Percentiles rank a stretch among this genome's conserved stretches.
These are phyloP conservation scores for Actinopyga echinites DNA, from an alignment of 53 echinoderm and acorn worm species.

Conservation along the genomic window DNA sequence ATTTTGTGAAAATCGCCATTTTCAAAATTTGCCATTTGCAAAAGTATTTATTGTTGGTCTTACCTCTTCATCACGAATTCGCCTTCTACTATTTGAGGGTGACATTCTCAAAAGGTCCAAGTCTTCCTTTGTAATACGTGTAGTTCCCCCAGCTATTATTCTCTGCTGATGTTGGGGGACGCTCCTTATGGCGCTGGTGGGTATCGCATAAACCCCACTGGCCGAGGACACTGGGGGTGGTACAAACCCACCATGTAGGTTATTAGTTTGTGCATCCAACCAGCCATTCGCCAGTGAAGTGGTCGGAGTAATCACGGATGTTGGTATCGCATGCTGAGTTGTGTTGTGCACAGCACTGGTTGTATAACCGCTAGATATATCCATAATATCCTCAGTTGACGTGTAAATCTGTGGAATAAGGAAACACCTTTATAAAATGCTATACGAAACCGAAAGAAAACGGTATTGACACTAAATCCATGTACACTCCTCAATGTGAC, in stretches of 20 bases:
- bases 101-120: slow-evolving; percentile 80
- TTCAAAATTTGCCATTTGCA: too few species aligned
- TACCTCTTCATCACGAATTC: slow-evolving; percentile 84
- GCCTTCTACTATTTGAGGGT: slow-evolving; percentile 62
- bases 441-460: too few species aligned
- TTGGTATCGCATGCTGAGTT: slow-evolving; percentile 87
- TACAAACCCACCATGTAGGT: slow-evolving; percentile 93
- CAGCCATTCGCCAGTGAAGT: slow-evolving; percentile 83
- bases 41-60: slow-evolving; percentile 29
- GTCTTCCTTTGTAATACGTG: slow-evolving; percentile 46
- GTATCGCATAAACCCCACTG: slow-evolving; percentile 15
- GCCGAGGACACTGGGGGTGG: slow-evolving; percentile 82
- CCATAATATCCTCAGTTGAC: slow-evolving; percentile 96
- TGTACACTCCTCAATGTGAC: too few species aligned
- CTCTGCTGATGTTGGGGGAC: slow-evolving; percentile 39
- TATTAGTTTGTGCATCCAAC: slow-evolving; percentile 72
- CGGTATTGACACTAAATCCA: too few species aligned
- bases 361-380: slow-evolving; percentile 71
- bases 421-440: not conserved
- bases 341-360: slow-evolving; percentile 46
- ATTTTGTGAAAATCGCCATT: too few species aligned
- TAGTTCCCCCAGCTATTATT: not conserved
- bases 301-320: slow-evolving; percentile 93
- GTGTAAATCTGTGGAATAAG: slow-evolving; percentile 80
- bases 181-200: slow-evolving; percentile 40